phyloP scores from a whole-genome alignment of 2,113 vertebrate genomes.

The Manacus vitellinus region DNA sequence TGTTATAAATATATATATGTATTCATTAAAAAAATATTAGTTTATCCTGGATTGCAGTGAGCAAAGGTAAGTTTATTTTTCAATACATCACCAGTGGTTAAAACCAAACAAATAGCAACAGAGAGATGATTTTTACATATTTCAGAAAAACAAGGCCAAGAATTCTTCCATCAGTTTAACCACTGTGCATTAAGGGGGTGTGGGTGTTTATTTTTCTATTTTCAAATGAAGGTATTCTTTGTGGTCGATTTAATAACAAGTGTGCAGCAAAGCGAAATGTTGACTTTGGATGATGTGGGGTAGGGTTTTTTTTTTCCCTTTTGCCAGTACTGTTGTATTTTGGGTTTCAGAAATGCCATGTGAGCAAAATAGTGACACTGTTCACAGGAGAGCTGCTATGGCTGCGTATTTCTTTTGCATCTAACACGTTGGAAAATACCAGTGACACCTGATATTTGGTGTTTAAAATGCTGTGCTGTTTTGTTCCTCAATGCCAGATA shows the following conservation, averaged over 20 bases:
- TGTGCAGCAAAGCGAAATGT: constrained; percentile 58
- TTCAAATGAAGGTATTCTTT: constrained; percentile 82
- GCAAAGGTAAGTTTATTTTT: constrained; percentile 71
- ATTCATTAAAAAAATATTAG: constrained; percentile 50
- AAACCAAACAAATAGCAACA: constrained; percentile 59
- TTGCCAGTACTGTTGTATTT: constrained; percentile 42
- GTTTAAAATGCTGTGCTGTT: background rate
- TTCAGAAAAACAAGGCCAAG: constrained; percentile 53
- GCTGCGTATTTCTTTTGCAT: background rate
- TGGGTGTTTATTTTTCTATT: constrained; percentile 60
- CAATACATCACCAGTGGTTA: constrained; percentile 73
- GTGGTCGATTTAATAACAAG: constrained; percentile 53
- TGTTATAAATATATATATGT: constrained; percentile 65
- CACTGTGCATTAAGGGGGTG: constrained; percentile 68
- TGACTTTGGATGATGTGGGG: constrained; percentile 37
- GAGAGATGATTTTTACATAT: constrained; percentile 40
- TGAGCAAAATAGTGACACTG: constrained; percentile 11
- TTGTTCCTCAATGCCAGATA: background rate
- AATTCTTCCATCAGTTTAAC: constrained; percentile 68
- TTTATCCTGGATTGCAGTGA: constrained; percentile 77
- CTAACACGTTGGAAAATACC: background rate
- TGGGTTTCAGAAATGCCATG: constrained; percentile 28
- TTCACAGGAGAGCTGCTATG: constrained; percentile 27
- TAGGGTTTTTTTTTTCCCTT: background rate
- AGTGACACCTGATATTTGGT: background rate